Percentiles rank a stretch among this genome's conserved stretches.
Evolutionary conservation across 2,113 vertebrate genomes (phyloP).

Genomic region (Shinisaurus crocodilurus): DNA sequence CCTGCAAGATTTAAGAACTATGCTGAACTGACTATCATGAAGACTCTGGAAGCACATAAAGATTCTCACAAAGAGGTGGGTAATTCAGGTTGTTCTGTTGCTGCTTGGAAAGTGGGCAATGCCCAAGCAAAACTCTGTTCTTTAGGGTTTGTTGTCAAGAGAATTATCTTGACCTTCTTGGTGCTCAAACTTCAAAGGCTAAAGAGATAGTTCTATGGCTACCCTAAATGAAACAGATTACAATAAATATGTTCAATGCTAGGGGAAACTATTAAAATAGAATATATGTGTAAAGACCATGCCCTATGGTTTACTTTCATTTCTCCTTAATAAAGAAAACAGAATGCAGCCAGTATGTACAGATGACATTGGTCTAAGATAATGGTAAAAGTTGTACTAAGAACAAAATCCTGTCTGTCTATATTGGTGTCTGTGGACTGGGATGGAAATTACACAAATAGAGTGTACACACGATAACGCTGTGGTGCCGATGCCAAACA

Average conservation of each 20-base stretch:
- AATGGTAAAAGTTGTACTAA: neutral
- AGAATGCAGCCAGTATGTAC: neutral
- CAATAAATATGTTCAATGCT: neutral
- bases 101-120: neutral
- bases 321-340: neutral
- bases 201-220: neutral
- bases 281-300: neutral
- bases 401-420: neutral
- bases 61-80: conserved; percentile 98
- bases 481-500: conserved; percentile 4
- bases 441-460: neutral
- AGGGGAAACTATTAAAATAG: neutral
- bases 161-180: neutral
- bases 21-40: conserved; percentile 97
- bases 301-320: neutral
- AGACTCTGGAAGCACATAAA: conserved; percentile 98
- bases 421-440: neutral
- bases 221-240: neutral
- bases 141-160: neutral
- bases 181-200: neutral
- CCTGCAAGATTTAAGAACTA: conserved; percentile 98
- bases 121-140: neutral
- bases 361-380: neutral
- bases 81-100: neutral
- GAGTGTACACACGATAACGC: neutral